These are phyloP conservation scores for Ophioninae sp. DNA, from an alignment of 2,888 invertebrate species.

Conservation along the genomic window DNA sequence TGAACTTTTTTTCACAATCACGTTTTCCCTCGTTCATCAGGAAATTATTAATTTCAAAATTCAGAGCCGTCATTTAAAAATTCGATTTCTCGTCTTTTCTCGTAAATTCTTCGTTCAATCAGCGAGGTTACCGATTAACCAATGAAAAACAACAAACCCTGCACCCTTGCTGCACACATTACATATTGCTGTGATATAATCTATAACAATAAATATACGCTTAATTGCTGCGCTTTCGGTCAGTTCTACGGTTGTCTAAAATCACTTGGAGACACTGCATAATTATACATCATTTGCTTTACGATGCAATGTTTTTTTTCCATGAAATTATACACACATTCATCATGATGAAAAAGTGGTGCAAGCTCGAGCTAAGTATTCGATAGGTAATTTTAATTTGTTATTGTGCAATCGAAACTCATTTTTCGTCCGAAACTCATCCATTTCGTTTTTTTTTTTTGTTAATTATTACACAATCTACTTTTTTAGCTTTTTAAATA, in stretches of 20 bases:
- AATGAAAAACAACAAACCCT: slow-evolving; percentile 42
- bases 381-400: not conserved
- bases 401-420: too few relatives aligned
- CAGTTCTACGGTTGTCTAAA: slow-evolving; percentile 26
- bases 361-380: not conserved
- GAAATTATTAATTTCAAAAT: not conserved
- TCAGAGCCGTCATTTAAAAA: not conserved
- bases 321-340: slow-evolving; percentile 7
- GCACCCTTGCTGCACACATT: slow-evolving; percentile 51
- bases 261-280: slow-evolving; percentile 41
- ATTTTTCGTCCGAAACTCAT: too few relatives aligned
- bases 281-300: slow-evolving; percentile 35
- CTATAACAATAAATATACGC: slow-evolving; percentile 41
- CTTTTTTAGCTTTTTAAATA: too few relatives aligned
- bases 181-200: slow-evolving; percentile 10
- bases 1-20: not conserved
- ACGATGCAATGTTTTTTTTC: slow-evolving; percentile 27
- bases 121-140: slow-evolving; percentile 12
- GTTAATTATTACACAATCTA: too few relatives aligned
- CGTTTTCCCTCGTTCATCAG: not conserved
- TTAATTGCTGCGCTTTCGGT: slow-evolving; percentile 19
- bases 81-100: not conserved
- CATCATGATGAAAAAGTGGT: not conserved
- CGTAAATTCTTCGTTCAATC: slow-evolving; percentile 13
- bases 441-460: too few relatives aligned